Conservation (phyloP, 2,113 vertebrate genomes). For the Corythaeola cristata region DNA sequence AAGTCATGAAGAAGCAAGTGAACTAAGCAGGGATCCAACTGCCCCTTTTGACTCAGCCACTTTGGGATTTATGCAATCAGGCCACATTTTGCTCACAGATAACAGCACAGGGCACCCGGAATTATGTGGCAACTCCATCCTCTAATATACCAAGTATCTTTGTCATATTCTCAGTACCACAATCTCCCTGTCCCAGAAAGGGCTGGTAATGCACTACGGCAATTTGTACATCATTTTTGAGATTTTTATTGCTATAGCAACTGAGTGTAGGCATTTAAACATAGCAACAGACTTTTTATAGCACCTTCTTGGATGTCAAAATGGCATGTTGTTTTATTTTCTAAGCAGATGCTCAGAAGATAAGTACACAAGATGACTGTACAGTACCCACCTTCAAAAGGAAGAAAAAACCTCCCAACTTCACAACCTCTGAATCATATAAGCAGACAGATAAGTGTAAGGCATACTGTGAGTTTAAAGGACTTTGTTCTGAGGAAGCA, state of each 20-base stretch:
- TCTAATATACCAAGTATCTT: background rate
- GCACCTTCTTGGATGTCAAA: constrained; percentile 62
- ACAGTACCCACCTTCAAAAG: constrained; percentile 1
- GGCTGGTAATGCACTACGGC: constrained; percentile 19
- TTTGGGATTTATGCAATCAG: background rate
- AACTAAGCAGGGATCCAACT: background rate
- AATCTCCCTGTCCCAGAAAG: constrained; percentile 37
- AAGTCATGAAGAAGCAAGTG: background rate
- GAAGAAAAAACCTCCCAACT: background rate
- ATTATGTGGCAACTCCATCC: background rate
- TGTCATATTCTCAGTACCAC: background rate
- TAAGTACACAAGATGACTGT: constrained; percentile 37
- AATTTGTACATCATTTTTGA: constrained; percentile 19
- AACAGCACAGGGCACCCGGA: background rate
- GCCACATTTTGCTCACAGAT: background rate
- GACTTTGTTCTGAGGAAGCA: background rate
- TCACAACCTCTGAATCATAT: background rate
- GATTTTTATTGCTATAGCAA: constrained; percentile 72
- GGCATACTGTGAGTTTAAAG: background rate
- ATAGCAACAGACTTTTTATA: constrained; percentile 73
- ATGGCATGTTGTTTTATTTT: constrained; percentile 65
- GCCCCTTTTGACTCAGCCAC: background rate
- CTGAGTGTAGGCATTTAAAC: constrained; percentile 67
- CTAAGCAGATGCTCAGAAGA: constrained; percentile 57
- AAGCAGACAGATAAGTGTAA: background rate